phyloP scores from a whole-genome alignment of 2,888 invertebrate genomes.

The Neoitamus cyanurus region DNA sequence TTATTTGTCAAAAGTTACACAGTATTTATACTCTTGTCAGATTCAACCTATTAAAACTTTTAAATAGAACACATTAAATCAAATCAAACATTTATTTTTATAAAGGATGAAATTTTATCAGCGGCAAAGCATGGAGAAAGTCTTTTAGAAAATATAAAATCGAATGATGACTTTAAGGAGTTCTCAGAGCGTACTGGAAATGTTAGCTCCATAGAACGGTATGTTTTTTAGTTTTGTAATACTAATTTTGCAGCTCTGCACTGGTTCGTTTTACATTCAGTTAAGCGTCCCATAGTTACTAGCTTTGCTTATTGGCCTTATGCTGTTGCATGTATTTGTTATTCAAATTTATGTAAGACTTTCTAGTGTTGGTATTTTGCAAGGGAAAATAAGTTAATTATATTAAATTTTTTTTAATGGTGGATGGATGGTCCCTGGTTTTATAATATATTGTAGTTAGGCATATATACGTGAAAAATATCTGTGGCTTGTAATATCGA shows the following conservation, averaged over 20 bases:
- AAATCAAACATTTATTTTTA: slow-evolving; percentile 48
- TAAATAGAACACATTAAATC: no score
- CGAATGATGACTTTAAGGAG: slow-evolving; percentile 70
- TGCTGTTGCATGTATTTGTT: slow-evolving; percentile 28
- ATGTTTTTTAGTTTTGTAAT: slow-evolving; percentile 55
- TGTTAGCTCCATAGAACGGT: slow-evolving; percentile 93
- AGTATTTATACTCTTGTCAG: no score
- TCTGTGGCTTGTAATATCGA: background rate
- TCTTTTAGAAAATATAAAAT: slow-evolving; percentile 79
- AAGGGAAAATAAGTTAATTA: background rate
- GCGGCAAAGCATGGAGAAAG: slow-evolving; percentile 91
- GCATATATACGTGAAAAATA: background rate
- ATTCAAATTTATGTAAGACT: background rate
- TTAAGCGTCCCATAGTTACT: slow-evolving; percentile 30
- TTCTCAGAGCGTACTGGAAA: slow-evolving; percentile 81
- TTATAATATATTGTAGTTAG: background rate
- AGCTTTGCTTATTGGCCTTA: slow-evolving; percentile 32
- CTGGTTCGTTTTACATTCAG: slow-evolving; percentile 60
- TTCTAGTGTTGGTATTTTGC: slow-evolving; percentile 29
- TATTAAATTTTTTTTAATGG: background rate
- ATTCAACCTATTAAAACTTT: no score
- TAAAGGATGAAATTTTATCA: slow-evolving; percentile 83
- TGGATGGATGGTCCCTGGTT: background rate
- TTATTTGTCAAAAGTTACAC: no score
- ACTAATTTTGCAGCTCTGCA: slow-evolving; percentile 64